A percentile compares a stretch with the other conserved stretches of the same genome.
Conservation (phyloP, 2,113 vertebrate species). For the Microtus montanus region DNA sequence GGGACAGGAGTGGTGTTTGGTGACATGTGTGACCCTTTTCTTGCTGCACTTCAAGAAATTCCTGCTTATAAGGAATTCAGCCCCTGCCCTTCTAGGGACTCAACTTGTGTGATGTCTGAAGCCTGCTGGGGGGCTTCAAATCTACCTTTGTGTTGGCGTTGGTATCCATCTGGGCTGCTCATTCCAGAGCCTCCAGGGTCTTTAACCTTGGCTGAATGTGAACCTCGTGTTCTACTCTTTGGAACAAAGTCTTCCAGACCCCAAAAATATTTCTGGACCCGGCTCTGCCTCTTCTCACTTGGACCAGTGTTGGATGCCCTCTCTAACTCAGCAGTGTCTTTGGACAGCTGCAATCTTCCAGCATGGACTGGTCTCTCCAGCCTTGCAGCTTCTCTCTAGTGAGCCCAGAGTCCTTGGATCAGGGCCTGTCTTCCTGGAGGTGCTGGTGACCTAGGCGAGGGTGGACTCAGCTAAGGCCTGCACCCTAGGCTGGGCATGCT, state of each 20-base stretch:
- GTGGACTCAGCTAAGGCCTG: not conserved
- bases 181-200: too few relatives aligned
- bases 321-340: not conserved
- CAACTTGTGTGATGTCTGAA: not conserved
- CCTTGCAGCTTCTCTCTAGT: fast-evolving
- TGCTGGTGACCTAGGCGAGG: not conserved
- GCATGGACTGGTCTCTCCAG: fast-evolving
- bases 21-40: not conserved
- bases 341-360: too few relatives aligned
- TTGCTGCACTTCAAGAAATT: not conserved
- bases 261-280: fast-evolving
- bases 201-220: not conserved
- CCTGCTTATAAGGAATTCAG: fast-evolving
- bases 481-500: fast-evolving
- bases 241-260: not conserved
- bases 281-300: not conserved
- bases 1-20: fast-evolving
- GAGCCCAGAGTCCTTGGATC: fast-evolving
- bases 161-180: fast-evolving
- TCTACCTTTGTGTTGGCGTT: fast-evolving
- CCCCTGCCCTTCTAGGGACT: not conserved
- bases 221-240: fast-evolving
- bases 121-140: too few relatives aligned
- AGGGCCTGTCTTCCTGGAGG: not conserved
- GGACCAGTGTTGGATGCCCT: fast-evolving